phyloP scores from a whole-genome alignment of 2,113 vertebrate species.

The Rhinopomastus cyanomelas region DNA sequence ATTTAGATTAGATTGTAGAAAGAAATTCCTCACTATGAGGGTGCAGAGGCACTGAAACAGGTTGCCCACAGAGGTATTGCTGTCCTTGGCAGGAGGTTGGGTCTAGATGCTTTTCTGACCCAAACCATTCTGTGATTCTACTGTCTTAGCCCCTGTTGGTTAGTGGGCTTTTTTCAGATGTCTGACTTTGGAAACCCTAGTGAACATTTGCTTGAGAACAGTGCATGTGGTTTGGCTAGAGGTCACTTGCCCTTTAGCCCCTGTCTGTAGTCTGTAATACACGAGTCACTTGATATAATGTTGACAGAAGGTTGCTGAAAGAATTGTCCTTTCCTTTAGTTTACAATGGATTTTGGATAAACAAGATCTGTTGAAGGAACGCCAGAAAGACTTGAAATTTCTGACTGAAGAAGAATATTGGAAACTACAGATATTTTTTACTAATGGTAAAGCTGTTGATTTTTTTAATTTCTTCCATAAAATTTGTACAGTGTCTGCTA shows the following conservation, averaged over 20 bases:
- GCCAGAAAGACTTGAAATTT: constrained; percentile 97
- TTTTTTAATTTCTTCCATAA: background rate
- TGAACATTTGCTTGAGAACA: background rate
- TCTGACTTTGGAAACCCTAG: background rate
- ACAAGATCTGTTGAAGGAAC: constrained; percentile 96
- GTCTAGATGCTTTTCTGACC: no score
- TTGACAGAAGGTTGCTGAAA: background rate
- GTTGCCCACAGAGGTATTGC: no score
- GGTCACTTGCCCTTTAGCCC: background rate
- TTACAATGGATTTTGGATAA: constrained; percentile 99
- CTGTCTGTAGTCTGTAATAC: accelerated
- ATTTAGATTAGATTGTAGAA: no score
- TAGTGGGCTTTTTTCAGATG: accelerated
- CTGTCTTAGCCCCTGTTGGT: background rate
- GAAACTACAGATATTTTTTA: constrained; percentile 99
- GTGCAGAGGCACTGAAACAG: no score
- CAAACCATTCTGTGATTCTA: no score
- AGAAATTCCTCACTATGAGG: no score
- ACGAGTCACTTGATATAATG: background rate
- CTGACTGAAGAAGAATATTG: constrained; percentile 98
- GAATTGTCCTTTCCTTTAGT: constrained; percentile 70
- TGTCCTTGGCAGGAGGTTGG: no score
- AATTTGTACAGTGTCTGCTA: background rate
- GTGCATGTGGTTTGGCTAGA: background rate
- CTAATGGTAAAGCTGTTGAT: constrained; percentile 85